phyloP scores from a whole-genome alignment of 2,113 vertebrate species.

The Solea senegalensis region DNA sequence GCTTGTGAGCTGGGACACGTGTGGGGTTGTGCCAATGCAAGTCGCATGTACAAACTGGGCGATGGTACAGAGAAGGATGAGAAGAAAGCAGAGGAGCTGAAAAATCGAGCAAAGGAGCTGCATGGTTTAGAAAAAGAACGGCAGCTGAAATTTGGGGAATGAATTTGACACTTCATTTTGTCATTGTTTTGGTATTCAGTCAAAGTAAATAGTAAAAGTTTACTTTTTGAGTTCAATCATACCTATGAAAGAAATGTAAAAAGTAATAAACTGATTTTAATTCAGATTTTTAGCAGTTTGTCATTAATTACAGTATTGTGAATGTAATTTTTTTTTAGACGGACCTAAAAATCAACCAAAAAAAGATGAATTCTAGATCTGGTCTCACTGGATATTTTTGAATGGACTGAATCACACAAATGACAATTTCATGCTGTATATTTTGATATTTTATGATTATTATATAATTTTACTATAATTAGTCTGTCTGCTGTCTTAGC shows the following conservation, averaged over 20 bases:
- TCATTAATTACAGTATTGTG: not conserved
- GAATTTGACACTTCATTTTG: constrained; percentile 9
- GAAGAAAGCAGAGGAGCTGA: constrained; percentile 89
- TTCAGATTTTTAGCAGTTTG: not conserved
- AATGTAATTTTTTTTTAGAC: no score
- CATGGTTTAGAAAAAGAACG: constrained; percentile 82
- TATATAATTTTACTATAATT: no score
- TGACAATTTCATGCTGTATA: no score
- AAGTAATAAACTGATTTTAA: not conserved
- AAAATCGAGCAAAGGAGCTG: constrained; percentile 87
- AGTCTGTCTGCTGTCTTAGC: no score
- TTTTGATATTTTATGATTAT: no score
- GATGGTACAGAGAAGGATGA: constrained; percentile 88
- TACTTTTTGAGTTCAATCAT: constrained; percentile 2
- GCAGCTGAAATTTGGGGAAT: constrained; percentile 69
- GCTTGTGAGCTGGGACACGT: constrained; percentile 93
- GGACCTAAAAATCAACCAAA: no score
- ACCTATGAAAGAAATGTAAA: constrained; percentile 11
- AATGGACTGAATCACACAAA: no score
- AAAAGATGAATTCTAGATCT: no score
- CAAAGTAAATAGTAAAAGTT: not conserved
- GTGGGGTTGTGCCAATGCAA: constrained; percentile 95
- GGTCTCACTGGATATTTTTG: no score
- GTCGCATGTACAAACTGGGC: constrained; percentile 94
- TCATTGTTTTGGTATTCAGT: constrained; percentile 3